These are phyloP conservation scores for Aphelocoma coerulescens DNA, from an alignment of 2,113 vertebrate genomes.

Conservation along the genomic window DNA sequence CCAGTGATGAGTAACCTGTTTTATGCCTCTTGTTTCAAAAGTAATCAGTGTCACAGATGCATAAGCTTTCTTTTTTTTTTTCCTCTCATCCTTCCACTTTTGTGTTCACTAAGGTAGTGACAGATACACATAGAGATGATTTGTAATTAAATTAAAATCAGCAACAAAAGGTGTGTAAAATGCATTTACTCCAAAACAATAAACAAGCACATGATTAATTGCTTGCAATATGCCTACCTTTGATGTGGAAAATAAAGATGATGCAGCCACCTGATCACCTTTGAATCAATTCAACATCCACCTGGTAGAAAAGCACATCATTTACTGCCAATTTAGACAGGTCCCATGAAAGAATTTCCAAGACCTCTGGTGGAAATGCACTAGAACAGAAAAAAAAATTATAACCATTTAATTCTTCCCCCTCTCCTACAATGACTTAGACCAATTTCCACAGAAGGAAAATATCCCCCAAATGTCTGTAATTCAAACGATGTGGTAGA, in stretches of 20 bases:
- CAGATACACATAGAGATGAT: background rate
- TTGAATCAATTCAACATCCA: slow-evolving; percentile 47
- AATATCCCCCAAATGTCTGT: background rate
- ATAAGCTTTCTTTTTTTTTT: background rate
- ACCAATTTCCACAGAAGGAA: background rate
- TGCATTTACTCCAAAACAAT: slow-evolving; percentile 57
- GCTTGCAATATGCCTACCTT: slow-evolving; percentile 42
- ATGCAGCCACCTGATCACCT: slow-evolving; percentile 32
- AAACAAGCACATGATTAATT: slow-evolving; percentile 65
- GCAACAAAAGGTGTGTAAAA: slow-evolving; percentile 57
- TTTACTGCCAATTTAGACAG: background rate
- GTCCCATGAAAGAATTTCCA: background rate
- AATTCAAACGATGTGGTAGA: background rate
- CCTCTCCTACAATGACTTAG: background rate
- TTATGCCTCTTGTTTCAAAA: background rate
- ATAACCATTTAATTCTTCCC: background rate
- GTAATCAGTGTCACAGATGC: background rate
- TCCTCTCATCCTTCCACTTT: background rate
- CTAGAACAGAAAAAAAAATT: background rate
- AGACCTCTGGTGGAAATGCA: background rate
- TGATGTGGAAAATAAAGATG: slow-evolving; percentile 59
- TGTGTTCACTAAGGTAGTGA: slow-evolving; percentile 4
- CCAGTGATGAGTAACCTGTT: background rate
- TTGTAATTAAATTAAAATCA: slow-evolving; percentile 66
- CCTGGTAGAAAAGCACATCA: background rate